These are phyloP conservation scores for Mugil cephalus DNA, from an alignment of 2,113 vertebrate genomes.

Conservation along the genomic window DNA sequence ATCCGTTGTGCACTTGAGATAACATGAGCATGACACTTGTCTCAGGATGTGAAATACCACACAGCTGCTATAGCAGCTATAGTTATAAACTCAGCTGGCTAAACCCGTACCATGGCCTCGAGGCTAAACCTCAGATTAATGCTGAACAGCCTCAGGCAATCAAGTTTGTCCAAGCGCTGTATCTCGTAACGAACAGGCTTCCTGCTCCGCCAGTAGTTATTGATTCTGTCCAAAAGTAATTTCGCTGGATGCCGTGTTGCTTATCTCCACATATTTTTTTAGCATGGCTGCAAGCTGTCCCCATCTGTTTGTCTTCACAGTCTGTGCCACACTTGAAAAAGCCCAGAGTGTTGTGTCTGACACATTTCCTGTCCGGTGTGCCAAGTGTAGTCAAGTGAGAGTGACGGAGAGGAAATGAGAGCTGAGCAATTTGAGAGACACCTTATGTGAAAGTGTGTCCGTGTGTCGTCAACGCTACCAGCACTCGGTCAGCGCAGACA, in stretches of 20 bases:
- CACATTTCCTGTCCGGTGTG: slow-evolving; percentile 58
- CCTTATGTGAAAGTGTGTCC: slow-evolving; percentile 41
- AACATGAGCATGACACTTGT: slow-evolving; percentile 22
- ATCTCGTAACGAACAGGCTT: slow-evolving; percentile 41
- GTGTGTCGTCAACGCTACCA: slow-evolving; percentile 3
- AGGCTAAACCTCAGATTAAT: slow-evolving; percentile 24
- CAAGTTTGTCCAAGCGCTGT: slow-evolving; percentile 38
- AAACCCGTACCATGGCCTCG: not conserved
- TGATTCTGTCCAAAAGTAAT: slow-evolving; percentile 57
- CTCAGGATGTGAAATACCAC: slow-evolving; percentile 28
- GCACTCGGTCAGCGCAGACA: slow-evolving; percentile 4
- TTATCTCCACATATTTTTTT: slow-evolving; percentile 61
- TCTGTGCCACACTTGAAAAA: slow-evolving; percentile 44
- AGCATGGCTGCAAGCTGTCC: slow-evolving; percentile 60
- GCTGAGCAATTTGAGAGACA: slow-evolving; percentile 52
- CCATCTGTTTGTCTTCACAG: slow-evolving; percentile 65
- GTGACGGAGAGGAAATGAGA: slow-evolving; percentile 66
- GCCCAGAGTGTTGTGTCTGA: slow-evolving; percentile 64
- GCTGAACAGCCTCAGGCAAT: slow-evolving; percentile 21
- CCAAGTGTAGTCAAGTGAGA: slow-evolving; percentile 45
- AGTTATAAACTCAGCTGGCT: slow-evolving; percentile 18
- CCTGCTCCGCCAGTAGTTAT: slow-evolving; percentile 40
- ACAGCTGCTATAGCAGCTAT: slow-evolving; percentile 21
- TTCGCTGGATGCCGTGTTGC: slow-evolving; percentile 41
- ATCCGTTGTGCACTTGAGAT: slow-evolving; percentile 8